Conservation (phyloP, 2,888 invertebrate genomes). For the Cataglyphis altisquamis region DNA sequence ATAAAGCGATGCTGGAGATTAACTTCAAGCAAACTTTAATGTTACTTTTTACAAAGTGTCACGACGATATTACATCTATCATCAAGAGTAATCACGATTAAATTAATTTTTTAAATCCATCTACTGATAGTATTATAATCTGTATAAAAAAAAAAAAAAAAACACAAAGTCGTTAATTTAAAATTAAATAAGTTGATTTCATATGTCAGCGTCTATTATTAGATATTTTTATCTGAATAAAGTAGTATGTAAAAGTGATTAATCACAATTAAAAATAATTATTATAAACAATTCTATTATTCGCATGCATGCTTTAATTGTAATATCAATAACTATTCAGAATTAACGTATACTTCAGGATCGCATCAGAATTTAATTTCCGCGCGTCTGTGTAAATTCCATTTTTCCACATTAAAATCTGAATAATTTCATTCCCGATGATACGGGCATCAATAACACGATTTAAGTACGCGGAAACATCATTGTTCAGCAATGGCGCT, state of each 20-base stretch:
- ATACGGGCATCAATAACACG: background rate
- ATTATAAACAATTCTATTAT: background rate
- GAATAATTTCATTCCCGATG: constrained; percentile 4
- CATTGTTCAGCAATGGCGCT: background rate
- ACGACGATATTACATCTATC: background rate
- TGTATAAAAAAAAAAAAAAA: background rate
- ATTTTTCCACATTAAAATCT: background rate
- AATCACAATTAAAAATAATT: background rate
- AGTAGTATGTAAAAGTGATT: background rate
- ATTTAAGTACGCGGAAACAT: background rate
- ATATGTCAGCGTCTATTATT: background rate
- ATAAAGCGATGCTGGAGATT: background rate
- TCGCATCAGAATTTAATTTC: background rate
- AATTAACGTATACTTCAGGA: background rate
- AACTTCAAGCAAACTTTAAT: background rate
- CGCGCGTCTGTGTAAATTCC: background rate
- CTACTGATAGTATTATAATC: background rate
- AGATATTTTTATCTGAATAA: background rate
- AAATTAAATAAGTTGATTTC: background rate
- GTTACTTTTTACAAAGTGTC: background rate
- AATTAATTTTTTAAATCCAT: background rate
- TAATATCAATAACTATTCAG: background rate
- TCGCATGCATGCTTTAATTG: background rate
- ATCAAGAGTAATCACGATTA: background rate
- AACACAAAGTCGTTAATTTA: background rate